Evolutionary conservation across 2,797 vertebrate genomes (phyloP), one percentile per base, ranked within the genome.

Genomic region (Aldrovandia affinis): DNA sequence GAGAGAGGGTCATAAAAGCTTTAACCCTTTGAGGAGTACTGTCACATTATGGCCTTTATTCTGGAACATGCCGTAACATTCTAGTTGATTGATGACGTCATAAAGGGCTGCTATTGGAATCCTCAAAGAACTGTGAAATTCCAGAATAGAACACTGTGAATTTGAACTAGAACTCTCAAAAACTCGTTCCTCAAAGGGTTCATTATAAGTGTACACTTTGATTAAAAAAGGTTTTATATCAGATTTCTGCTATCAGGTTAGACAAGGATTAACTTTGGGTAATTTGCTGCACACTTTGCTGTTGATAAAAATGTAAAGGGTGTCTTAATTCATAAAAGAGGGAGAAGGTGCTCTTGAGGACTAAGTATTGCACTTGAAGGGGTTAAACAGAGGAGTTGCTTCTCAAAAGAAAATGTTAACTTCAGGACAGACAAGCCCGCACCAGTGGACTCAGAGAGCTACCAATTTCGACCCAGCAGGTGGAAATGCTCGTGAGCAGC

Each of bases 391-490:
- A 93, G 89, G 91, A 89, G 44, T 39, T 14, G 39, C 33, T 39
- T 80, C 83, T 88, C 86, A 88, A 82, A 89, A 33, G 84, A 42
- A 42, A 70, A 33, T 65, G 2, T 52, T 50, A 47, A 86, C 81
- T 91, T 91, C 89, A 87, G 87, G 22, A 73, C 88, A 81, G 86
- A 70, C 3, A 55, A 88, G 85, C 42, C 85, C 2, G 1, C 88
- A 57, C 84, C 54, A 22, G 18, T 15, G 20, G 84, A 89, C 87
- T 89, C 87, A 87, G 89, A 89, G 89, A 89, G 82, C 86, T 89
- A 84, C 2, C 87, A 85, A 88, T 89, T 44, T 79, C 87, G 85
- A 89, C 90, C 91, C 88, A 87, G 28, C 86, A 91, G 92, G 91
- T 90, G 85, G 39, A 81, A 78, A 39, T 68, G 39, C 89, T 86